phyloP scores from a whole-genome alignment of 35 echinoderm and acorn worm genomes.

The Ophiothrix spiculata region DNA sequence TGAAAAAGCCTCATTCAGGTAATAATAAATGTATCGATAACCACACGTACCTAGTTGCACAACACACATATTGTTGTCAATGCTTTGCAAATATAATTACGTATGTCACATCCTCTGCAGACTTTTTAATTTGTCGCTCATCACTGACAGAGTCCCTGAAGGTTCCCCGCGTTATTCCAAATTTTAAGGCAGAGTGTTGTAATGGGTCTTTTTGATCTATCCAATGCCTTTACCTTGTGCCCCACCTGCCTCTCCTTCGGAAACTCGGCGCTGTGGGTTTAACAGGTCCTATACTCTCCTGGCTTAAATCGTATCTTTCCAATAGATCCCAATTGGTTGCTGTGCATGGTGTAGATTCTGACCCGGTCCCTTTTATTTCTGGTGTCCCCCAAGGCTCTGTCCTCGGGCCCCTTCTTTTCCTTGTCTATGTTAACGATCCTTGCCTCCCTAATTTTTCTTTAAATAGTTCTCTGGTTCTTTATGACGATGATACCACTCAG shows the following conservation, averaged over 20 bases:
- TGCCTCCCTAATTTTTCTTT: not conserved
- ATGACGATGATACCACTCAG: not conserved
- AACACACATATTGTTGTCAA: too few species aligned
- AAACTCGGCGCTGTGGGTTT: not conserved
- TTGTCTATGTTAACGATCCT: not conserved
- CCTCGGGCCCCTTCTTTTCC: not conserved
- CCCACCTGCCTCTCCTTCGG: not conserved
- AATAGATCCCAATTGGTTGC: not conserved
- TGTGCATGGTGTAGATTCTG: not conserved
- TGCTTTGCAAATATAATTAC: too few species aligned
- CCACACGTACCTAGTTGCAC: too few species aligned
- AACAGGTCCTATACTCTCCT: not conserved
- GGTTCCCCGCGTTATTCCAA: not conserved
- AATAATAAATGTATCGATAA: too few species aligned
- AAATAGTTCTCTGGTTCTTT: too few species aligned
- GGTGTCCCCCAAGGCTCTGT: slow-evolving; percentile 2
- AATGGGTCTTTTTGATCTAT: not conserved
- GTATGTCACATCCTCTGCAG: too few species aligned
- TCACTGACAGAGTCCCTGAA: not conserved
- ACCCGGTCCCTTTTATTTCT: not conserved
- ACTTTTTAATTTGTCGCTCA: too few species aligned
- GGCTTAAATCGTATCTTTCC: not conserved
- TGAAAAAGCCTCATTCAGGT: too few species aligned
- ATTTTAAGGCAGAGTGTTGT: not conserved
- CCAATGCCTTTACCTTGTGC: not conserved